Percentiles rank a stretch among this genome's conserved stretches.
phyloP scores from a whole-genome alignment of 2,113 vertebrate species.

The Puffinus mauretanicus region DNA sequence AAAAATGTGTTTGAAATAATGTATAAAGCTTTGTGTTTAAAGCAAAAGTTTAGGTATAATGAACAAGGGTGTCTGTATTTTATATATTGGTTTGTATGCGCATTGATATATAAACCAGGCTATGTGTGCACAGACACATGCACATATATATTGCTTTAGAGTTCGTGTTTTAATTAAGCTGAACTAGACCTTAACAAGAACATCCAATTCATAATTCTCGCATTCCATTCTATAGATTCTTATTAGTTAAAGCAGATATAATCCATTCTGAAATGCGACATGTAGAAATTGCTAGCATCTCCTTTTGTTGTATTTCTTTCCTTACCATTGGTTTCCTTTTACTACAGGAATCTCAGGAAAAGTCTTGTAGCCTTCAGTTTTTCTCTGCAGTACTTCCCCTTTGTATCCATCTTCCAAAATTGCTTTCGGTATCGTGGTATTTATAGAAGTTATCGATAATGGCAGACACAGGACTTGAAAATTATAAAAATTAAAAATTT shows the following conservation, averaged over 20 bases:
- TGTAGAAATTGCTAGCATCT: not conserved
- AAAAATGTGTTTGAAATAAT: conserved; percentile 74
- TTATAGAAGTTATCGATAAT: not conserved
- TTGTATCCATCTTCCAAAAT: not conserved
- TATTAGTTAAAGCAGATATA: conserved; percentile 60
- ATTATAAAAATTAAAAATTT: not conserved
- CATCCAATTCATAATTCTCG: conserved; percentile 67
- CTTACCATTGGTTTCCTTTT: not conserved
- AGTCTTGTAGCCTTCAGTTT: not conserved
- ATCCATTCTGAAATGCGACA: conserved; percentile 56
- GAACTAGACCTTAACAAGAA: conserved; percentile 72
- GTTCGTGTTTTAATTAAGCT: conserved; percentile 75
- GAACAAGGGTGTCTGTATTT: conserved; percentile 43
- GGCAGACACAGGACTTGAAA: not conserved
- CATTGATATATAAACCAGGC: conserved; percentile 39
- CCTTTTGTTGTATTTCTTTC: not conserved
- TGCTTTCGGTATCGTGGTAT: not conserved
- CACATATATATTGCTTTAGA: conserved; percentile 37
- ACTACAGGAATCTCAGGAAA: not conserved
- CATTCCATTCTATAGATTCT: conserved; percentile 38
- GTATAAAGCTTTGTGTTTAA: conserved; percentile 62
- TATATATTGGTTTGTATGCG: not conserved
- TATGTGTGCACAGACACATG: not conserved
- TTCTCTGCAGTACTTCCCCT: not conserved
- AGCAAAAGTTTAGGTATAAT: conserved; percentile 67